Evolutionary conservation across 2,888 invertebrate genomes (phyloP), one percentile per base, ranked within the genome.

Genomic region (Polyploca ridens): DNA sequence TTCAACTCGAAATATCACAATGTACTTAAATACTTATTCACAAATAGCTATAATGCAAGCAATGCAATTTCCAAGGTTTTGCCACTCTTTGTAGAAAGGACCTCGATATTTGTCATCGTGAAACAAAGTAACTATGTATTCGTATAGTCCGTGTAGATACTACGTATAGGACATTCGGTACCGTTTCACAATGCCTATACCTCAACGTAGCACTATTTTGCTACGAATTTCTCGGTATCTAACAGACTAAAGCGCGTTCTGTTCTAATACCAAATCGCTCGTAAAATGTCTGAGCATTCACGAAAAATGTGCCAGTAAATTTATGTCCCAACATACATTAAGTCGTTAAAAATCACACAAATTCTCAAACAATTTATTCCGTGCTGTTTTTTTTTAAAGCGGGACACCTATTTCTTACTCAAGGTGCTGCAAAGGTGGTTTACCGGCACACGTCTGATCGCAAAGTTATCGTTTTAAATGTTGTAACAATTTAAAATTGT

Each of bases 241-340:
- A 41, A 80, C 78, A 74, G 81, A 83, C 85, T 85, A 87, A 84
- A 75, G 79, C 82, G 79, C 86, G 87, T 90, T 86, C 86, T 87
- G 78, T 79, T 87, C 85, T 86, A 87, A 90, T 86, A 87, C 85
- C 85, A 83, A 88, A 90, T 86, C 82, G 84, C 88, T 90, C 91
- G 82, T 91, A 90, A 92, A 91, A 88, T 78, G 89, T 90, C 91
- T 88, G 87, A 80, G 85, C 78, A 87, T 88, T 85, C 85, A 84
- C 85, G 83, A 88, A 79, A 90, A 91, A 88, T 85, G 85, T 83
- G 79, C 81, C 80, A 83, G 82, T 81, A 88, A 90, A 91, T 90
- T 90, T 90, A 90, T 88, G 77, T 74, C 76, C 78, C 74, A 82
- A 82, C 83, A 83, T 80, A 86, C 79, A 85, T 84, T 81, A 80